These are phyloP conservation scores for Myocastor coypus DNA, from an alignment of 2,113 vertebrate genomes.

Conservation along the genomic window DNA sequence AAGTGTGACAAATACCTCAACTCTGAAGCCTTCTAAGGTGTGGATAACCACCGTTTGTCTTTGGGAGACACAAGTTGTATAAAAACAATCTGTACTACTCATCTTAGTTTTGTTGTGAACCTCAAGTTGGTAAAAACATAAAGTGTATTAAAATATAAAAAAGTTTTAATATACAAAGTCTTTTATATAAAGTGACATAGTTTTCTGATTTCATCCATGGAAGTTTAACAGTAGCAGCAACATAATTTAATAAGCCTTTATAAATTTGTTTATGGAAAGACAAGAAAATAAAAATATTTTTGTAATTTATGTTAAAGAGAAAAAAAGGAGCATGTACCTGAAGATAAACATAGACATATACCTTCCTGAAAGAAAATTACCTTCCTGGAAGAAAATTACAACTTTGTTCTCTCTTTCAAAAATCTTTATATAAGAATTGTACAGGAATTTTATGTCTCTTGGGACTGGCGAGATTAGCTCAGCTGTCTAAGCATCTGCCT, in stretches of 20 bases:
- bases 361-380: background rate
- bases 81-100: background rate
- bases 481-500: too few species aligned
- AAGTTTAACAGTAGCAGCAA: background rate
- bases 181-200: background rate
- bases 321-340: background rate
- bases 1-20: background rate
- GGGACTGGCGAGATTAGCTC: too few species aligned
- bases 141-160: background rate
- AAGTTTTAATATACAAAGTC: background rate
- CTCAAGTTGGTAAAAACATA: background rate
- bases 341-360: background rate
- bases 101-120: background rate
- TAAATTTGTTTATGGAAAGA: background rate
- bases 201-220: background rate
- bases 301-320: background rate
- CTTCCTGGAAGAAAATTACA: background rate
- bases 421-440: background rate
- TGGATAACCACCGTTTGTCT: background rate
- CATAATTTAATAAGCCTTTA: background rate
- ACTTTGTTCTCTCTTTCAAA: slow-evolving; percentile 2
- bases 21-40: background rate
- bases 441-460: background rate
- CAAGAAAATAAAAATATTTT: background rate
- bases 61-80: background rate